phyloP scores from a whole-genome alignment of 1,140 invertebrate genomes.

The Pomacea maculata region DNA sequence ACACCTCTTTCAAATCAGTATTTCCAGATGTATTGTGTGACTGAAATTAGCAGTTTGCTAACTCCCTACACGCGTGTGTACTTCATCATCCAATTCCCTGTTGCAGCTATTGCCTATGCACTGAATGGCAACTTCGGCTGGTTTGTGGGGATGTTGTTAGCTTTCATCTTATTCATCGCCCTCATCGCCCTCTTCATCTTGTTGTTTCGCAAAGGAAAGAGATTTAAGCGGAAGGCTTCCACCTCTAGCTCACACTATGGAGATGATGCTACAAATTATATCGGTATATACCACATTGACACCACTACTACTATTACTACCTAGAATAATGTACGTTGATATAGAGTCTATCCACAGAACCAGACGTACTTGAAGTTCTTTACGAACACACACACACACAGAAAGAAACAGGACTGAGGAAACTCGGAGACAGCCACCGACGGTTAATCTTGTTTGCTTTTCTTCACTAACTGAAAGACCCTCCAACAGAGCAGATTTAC shows the following conservation, averaged over 20 bases:
- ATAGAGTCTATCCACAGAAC: too few relatives aligned
- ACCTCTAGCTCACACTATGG: slow-evolving; percentile 6
- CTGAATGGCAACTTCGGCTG: slow-evolving; percentile 87
- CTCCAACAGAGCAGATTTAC: too few relatives aligned
- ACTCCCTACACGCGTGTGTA: too few relatives aligned
- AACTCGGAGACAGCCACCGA: too few relatives aligned
- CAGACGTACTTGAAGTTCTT: too few relatives aligned
- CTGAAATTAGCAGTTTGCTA: neutral
- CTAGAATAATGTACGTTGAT: too few relatives aligned
- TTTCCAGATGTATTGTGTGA: neutral
- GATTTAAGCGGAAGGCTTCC: slow-evolving; percentile 9
- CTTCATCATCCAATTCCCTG: neutral
- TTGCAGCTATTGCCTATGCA: slow-evolving; percentile 46
- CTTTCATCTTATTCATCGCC: slow-evolving; percentile 89
- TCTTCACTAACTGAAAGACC: too few relatives aligned
- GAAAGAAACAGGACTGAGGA: too few relatives aligned
- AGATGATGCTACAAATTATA: slow-evolving; percentile 21
- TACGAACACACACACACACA: too few relatives aligned
- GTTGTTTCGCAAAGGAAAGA: slow-evolving; percentile 27
- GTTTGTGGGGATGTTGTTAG: slow-evolving; percentile 96
- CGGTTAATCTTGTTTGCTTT: too few relatives aligned
- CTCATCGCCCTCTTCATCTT: slow-evolving; percentile 89
- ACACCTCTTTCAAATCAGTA: too few relatives aligned
- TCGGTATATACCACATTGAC: slow-evolving; percentile 27
- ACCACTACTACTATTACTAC: too few relatives aligned